These are phyloP conservation scores for Ellobium chinense DNA, from an alignment of 2,888 invertebrate genomes.

Conservation along the genomic window DNA sequence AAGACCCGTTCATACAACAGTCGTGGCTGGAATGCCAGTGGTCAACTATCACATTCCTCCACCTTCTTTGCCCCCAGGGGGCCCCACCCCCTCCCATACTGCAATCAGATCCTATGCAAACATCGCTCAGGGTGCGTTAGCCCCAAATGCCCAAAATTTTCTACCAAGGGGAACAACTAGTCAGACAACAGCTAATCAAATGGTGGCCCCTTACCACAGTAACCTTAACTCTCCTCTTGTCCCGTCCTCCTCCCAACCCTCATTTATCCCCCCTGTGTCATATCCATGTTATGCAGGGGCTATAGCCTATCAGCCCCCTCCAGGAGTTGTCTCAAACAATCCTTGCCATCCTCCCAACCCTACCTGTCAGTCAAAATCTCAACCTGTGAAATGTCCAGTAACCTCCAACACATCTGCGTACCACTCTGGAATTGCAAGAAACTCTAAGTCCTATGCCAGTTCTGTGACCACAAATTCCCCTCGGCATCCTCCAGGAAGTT, in stretches of 20 bases:
- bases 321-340: neutral
- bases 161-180: constrained; percentile 2
- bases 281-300: neutral
- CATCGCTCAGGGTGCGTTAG: constrained; percentile 1
- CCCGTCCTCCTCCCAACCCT: neutral
- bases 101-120: constrained; percentile 7
- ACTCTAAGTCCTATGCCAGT: no score
- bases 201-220: neutral
- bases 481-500: neutral
- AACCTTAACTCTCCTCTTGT: neutral
- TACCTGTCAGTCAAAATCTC: neutral
- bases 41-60: constrained; percentile 11
- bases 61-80: neutral
- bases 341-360: neutral
- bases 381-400: no score
- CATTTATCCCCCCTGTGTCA: neutral
- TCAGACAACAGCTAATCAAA: neutral
- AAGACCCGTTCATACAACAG: neutral
- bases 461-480: no score
- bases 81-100: neutral
- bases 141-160: neutral
- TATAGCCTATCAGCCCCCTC: neutral
- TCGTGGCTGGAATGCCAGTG: neutral
- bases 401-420: no score
- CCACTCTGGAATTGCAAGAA: no score